These are phyloP conservation scores for Anodontia alba DNA, from an alignment of 2,888 invertebrate species.

Conservation along the genomic window DNA sequence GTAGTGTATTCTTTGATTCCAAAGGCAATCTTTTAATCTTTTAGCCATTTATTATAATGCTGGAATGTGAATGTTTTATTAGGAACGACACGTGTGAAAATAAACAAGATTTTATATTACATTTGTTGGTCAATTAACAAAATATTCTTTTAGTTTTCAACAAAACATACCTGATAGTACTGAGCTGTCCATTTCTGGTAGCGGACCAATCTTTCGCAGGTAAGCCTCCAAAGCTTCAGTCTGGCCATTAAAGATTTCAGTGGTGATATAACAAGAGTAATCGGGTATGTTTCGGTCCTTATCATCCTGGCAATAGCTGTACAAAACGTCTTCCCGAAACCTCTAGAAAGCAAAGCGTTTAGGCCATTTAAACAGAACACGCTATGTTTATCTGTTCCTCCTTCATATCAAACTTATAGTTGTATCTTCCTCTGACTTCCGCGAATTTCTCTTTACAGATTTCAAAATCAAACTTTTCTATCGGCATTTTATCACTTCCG, in stretches of 20 bases:
- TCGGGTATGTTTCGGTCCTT: neutral
- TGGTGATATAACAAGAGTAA: conserved; percentile 17
- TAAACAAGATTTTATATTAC: no score
- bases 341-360: conserved; percentile 17
- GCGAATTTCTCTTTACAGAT: neutral
- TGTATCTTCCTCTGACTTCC: neutral
- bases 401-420: conserved; percentile 10
- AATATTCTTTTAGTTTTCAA: no score
- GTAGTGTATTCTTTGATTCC: no score
- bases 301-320: conserved; percentile 11
- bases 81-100: no score
- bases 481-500: no score
- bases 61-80: no score
- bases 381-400: conserved; percentile 16
- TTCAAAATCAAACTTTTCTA: neutral
- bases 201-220: neutral
- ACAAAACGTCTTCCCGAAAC: conserved; percentile 26
- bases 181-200: neutral
- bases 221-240: neutral
- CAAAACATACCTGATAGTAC: no score
- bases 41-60: no score
- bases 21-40: no score
- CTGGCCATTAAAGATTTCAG: conserved; percentile 8
- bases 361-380: neutral
- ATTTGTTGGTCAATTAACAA: no score